Evolutionary conservation across 2,888 invertebrate genomes (phyloP), one percentile per base, ranked within the genome.

Genomic region (Parnassius glacialis): DNA sequence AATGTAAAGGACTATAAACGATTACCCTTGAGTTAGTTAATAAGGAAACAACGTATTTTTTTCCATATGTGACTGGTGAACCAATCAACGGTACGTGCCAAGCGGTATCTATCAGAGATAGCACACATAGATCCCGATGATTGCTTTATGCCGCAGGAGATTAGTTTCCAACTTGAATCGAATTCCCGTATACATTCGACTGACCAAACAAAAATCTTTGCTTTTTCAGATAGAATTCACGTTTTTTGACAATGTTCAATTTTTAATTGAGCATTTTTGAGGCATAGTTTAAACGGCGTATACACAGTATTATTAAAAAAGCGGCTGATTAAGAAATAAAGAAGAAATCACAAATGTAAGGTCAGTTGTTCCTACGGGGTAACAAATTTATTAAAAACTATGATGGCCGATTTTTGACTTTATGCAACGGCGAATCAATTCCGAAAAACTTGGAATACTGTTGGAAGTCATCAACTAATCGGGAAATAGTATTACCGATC

Each of bases 91-190:
- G 69, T 69, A 77, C 76, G 78, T 75, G 75, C 69, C 73, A 64
- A 68, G 67, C 67, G 71, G 70, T 75, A 73, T 74, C 78, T 75
- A 78, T 75, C 77, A 73, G 75, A 72, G 71, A 76, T 72, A 70
- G 75, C 76, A 79, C 77, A 82, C 78, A 81, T 78, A 74, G 73
- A 72, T 72, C 71, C 71, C 70, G 74, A 69, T 81, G 83, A 88
- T 89, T 85, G 87, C 87, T 85, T 86, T 87, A 85, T 85, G 80
- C 82, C 78, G 65, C 84, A 87, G 87, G 88, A 89, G 88, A 90
- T 89, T 87, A 87, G 85, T 88, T 89, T 84, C 73, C 72, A 83
- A 84, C 80, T 85, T 77, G 80, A 62, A 61, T 64, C 34, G 48
- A 59, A 62, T 53, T 57, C 51, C 52, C 52, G 34, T 34, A 52